A percentile compares a stretch with the other conserved stretches of the same genome.
These are phyloP conservation scores for Circaetus cinerascens DNA, from an alignment of 2,113 vertebrate genomes.

Conservation along the genomic window DNA sequence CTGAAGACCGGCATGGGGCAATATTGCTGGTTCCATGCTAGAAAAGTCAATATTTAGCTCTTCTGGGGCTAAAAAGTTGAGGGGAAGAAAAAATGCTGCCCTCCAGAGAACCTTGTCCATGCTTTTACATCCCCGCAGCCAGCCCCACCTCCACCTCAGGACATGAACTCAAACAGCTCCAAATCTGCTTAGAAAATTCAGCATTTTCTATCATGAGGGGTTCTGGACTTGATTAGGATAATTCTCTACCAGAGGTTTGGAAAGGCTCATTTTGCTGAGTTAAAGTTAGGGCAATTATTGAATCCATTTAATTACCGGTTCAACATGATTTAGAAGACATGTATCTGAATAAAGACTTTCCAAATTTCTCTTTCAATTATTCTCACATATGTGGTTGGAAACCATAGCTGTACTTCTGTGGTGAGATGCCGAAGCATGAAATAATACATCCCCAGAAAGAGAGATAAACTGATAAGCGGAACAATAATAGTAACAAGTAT, in stretches of 20 bases:
- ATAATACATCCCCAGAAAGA: neutral
- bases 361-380: slow-evolving; percentile 11
- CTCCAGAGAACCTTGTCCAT: neutral
- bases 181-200: neutral
- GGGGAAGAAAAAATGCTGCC: neutral
- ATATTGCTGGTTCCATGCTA: neutral
- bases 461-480: slow-evolving; percentile 36
- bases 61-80: neutral
- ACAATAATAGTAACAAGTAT: neutral
- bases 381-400: slow-evolving; percentile 9
- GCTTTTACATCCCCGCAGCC: neutral
- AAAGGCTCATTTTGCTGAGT: neutral
- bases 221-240: neutral
- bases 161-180: neutral
- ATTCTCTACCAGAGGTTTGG: neutral
- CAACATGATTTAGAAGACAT: neutral
- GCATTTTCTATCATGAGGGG: neutral
- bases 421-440: neutral
- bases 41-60: neutral
- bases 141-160: neutral
- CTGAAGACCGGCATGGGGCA: neutral
- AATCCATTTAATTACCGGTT: neutral
- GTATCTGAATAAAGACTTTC: neutral
- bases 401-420: neutral
- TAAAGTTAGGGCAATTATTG: slow-evolving; percentile 4